A percentile compares a stretch with the other conserved stretches of the same genome.
Conservation (phyloP, 2,888 invertebrate genomes). For the Spodoptera exigua region DNA sequence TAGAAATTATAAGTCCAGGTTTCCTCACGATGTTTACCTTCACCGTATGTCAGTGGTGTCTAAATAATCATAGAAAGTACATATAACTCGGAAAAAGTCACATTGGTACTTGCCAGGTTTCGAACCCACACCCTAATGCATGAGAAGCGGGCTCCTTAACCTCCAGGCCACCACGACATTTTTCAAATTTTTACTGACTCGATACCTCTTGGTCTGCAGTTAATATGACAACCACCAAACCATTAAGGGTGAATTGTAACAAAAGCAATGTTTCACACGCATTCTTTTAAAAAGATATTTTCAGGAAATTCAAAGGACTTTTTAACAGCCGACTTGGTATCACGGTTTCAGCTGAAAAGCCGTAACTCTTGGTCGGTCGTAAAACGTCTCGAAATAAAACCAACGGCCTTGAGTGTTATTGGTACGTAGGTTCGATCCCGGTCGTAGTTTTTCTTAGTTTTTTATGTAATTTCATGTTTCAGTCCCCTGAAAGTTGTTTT, state of each 20-base stretch:
- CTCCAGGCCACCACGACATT: no score
- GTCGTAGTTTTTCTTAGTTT: slow-evolving; percentile 44
- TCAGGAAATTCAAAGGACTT: slow-evolving; percentile 49
- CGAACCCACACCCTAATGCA: no score
- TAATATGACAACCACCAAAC: no score
- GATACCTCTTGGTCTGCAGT: no score
- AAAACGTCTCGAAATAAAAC: slow-evolving; percentile 59
- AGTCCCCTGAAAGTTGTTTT: slow-evolving; percentile 26
- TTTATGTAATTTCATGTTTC: slow-evolving; percentile 50
- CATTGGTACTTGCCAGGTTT: no score
- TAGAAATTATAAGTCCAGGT: no score
- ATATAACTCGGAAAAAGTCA: no score
- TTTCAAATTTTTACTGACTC: no score
- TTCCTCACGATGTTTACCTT: no score
- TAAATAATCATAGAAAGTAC: no score
- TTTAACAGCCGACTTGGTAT: slow-evolving; percentile 48
- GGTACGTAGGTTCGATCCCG: slow-evolving; percentile 53
- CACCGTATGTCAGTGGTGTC: no score
- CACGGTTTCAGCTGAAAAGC: slow-evolving; percentile 36
- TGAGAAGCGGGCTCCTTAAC: no score
- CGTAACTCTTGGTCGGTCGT: slow-evolving; percentile 58
- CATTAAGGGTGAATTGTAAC: slow-evolving; percentile 3
- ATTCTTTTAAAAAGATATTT: slow-evolving; percentile 39
- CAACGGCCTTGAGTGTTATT: slow-evolving; percentile 52
- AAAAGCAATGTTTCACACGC: slow-evolving; percentile 25